Conservation (phyloP, 1,140 invertebrate species). For the Branchinecta lindahli region DNA sequence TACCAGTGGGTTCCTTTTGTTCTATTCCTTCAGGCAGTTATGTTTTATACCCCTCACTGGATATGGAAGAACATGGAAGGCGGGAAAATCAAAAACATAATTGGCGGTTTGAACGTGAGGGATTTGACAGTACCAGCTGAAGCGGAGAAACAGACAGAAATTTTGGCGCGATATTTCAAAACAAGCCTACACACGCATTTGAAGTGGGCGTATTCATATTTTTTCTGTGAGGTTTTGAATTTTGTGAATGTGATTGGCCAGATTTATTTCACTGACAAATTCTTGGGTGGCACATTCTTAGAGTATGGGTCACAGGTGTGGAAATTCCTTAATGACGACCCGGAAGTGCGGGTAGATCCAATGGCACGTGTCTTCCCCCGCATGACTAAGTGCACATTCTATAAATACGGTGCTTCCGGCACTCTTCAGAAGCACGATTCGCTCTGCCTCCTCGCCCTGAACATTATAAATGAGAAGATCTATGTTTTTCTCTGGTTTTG, state of each 20-base stretch:
- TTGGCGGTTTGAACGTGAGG: constrained; percentile 39
- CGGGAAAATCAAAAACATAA: constrained; percentile 33
- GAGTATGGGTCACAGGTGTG: constrained; percentile 32
- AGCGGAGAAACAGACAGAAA: constrained; percentile 1
- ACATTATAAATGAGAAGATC: constrained; percentile 39
- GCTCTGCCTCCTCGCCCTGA: constrained; percentile 34
- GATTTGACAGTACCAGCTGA: constrained; percentile 32
- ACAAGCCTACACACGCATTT: constrained; percentile 39
- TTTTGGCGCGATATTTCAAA: constrained; percentile 32
- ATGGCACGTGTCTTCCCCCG: constrained; percentile 31
- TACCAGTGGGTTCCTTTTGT: constrained; percentile 38
- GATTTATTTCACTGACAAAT: constrained; percentile 35
- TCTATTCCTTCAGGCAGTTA: constrained; percentile 32
- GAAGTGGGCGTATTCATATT: constrained; percentile 25
- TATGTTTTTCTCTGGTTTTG: constrained; percentile 44
- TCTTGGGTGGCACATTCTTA: constrained; percentile 34
- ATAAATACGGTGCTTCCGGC: constrained; percentile 30
- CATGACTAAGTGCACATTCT: constrained; percentile 30
- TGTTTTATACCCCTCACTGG: constrained; percentile 34
- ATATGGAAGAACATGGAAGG: constrained; percentile 28
- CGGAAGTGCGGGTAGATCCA: constrained; percentile 28
- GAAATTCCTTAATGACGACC: constrained; percentile 23
- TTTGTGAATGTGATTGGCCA: constrained; percentile 33
- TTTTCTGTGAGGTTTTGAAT: constrained; percentile 29
- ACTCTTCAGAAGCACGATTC: constrained; percentile 33